Evolutionary conservation across 2,888 invertebrate species (phyloP).

Genomic region (Drosophila nigricruria): DNA sequence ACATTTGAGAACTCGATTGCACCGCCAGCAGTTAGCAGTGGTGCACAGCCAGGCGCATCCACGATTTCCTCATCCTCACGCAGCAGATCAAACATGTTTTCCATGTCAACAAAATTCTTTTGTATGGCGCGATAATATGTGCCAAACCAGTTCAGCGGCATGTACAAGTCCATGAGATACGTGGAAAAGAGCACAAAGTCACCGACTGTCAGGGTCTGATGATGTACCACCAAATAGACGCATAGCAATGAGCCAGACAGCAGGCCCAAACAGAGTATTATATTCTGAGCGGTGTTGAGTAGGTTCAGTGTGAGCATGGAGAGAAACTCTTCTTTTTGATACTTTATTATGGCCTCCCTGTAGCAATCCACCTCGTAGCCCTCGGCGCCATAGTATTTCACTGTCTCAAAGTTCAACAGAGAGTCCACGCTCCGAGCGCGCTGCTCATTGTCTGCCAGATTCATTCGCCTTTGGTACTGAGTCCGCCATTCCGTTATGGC

Average conservation of each 20-base stretch:
- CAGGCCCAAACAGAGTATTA: slow-evolving; percentile 94
- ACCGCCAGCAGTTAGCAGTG: slow-evolving; percentile 88
- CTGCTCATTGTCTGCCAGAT: slow-evolving; percentile 96
- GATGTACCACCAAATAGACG: slow-evolving; percentile 92
- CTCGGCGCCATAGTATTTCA: slow-evolving; percentile 98
- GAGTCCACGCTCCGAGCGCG: slow-evolving; percentile 98
- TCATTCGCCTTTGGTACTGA: slow-evolving; percentile 97
- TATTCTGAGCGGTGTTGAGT: slow-evolving; percentile 95
- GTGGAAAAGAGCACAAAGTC: slow-evolving; percentile 98
- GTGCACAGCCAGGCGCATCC: slow-evolving; percentile 92
- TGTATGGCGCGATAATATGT: slow-evolving; percentile 99
- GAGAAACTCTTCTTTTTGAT: slow-evolving; percentile 96
- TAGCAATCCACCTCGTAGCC: slow-evolving; percentile 95
- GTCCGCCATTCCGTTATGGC: slow-evolving; percentile 99
- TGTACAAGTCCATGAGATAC: slow-evolving; percentile 97
- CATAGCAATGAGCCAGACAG: slow-evolving; percentile 95
- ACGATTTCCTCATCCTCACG: slow-evolving; percentile 94
- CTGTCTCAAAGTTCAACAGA: slow-evolving; percentile 98
- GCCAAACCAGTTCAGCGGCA: slow-evolving; percentile 98
- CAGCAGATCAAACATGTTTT: slow-evolving; percentile 99
- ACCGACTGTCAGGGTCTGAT: slow-evolving; percentile 92
- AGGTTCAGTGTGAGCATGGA: slow-evolving; percentile 94
- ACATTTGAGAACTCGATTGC: slow-evolving; percentile 96
- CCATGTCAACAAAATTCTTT: slow-evolving; percentile 99
- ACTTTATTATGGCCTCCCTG: slow-evolving; percentile 92